A percentile compares a stretch with the other conserved stretches of the same genome.
phyloP scores from a whole-genome alignment of 64 coral and sea anemone genomes.

The Actinia tenebrosa region DNA sequence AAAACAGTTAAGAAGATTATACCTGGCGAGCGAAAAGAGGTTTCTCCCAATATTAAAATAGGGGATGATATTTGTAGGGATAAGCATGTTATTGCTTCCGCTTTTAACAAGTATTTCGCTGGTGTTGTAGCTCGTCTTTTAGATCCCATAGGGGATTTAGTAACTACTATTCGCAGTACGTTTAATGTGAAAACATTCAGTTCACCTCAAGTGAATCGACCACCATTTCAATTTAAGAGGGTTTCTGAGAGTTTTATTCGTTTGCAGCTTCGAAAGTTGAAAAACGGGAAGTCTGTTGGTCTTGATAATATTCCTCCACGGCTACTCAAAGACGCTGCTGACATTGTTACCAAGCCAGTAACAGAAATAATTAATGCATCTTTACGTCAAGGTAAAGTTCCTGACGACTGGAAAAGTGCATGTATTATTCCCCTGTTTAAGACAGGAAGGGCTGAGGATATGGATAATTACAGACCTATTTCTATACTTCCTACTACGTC shows the following conservation, averaged over 20 bases:
- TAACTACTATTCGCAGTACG: slow-evolving; percentile 7
- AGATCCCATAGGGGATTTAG: background rate
- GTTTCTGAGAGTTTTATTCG: no score
- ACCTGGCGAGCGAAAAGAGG: slow-evolving; percentile 21
- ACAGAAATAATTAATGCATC: no score
- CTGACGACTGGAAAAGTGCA: no score
- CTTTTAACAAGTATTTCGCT: slow-evolving; percentile 54
- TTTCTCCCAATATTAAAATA: slow-evolving; percentile 18
- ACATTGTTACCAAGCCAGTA: no score
- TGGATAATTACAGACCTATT: slow-evolving; percentile 36
- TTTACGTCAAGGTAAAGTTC: no score
- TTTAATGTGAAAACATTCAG: slow-evolving; percentile 22
- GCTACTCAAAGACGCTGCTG: no score
- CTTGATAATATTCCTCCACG: no score
- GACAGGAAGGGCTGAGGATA: background rate
- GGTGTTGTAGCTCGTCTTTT: slow-evolving; percentile 17
- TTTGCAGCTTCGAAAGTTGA: no score
- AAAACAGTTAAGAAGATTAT: slow-evolving; percentile 48
- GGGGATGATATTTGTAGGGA: slow-evolving; percentile 17
- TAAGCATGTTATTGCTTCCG: slow-evolving; percentile 17
- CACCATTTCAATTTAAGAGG: no score
- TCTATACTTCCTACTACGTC: slow-evolving; percentile 28
- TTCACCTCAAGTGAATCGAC: no score
- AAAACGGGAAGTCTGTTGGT: no score
- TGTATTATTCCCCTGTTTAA: background rate